Evolutionary conservation across 2,888 invertebrate species (phyloP), one percentile per base, ranked within the genome.

Genomic region (Euclidia mi): DNA sequence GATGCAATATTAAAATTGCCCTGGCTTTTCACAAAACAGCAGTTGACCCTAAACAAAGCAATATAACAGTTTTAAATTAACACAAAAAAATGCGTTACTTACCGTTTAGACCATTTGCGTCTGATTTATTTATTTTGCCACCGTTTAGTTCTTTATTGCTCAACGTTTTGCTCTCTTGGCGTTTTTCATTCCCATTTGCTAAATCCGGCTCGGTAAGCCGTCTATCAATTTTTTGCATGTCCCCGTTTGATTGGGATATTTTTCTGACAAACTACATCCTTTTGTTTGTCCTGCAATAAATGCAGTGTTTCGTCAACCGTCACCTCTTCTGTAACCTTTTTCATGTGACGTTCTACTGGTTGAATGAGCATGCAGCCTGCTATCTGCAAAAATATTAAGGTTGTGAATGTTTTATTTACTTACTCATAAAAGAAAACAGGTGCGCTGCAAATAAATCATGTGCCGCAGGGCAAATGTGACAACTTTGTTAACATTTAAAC

Each of bases 291-390:
- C 47, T 88, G 81, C 42, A 94, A 73, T 46, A 94, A 72, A 40
- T 85, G 79, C 45, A 88, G 71, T 49, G 83, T 91, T 77, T 94
- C 93, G 60, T 94, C 90, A 71, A 90, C 64, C 44, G 78, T 68
- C 4, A 92, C 84, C 61, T 88, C 87, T 72, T 87, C 88, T 78
- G 89, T 90, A 0, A 94, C 69, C 79, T 85, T 80, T 58, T 94
- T 91, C 90, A 95, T 82, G 59, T 96, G 95, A 91, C 94, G 89
- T 79, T 95, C 82, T 0, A 96, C 95, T 0, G 96, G 96, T 63
- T 96, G 95, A 35, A 96, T 93, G 1, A 96, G 79, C 47, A 95
- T 73, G 0, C 95, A 95, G 1, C 96, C 96, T 49, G 94, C 88
- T n/a, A 96, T 89, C 96, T 96, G 52, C 41, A 73, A 84, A 47